These are phyloP conservation scores for Lithobates pipiens DNA, from an alignment of 2,797 vertebrate species.

Conservation along the genomic window DNA sequence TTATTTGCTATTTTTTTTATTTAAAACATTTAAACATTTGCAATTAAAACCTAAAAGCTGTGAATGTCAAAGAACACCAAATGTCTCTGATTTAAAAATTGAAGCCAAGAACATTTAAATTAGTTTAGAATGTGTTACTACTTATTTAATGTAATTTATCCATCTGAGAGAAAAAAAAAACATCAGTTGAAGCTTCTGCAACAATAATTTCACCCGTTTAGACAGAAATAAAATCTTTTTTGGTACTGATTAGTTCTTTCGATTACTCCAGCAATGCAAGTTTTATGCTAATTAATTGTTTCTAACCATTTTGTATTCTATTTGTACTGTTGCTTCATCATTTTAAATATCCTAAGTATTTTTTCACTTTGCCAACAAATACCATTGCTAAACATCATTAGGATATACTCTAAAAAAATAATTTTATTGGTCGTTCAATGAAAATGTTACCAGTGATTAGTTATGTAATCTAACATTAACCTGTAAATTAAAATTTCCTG, in stretches of 20 bases:
- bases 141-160: constrained; percentile 79
- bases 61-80: constrained; percentile 72
- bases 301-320: constrained; percentile 71
- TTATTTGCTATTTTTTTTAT: neutral
- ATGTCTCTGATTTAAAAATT: constrained; percentile 74
- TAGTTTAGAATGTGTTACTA: constrained; percentile 81
- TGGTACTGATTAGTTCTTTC: constrained; percentile 68
- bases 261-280: constrained; percentile 72
- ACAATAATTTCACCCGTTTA: constrained; percentile 76
- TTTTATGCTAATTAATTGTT: constrained; percentile 77
- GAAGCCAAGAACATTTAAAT: constrained; percentile 73
- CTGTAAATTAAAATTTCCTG: constrained; percentile 99
- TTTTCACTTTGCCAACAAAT: constrained; percentile 74
- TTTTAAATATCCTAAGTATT: constrained; percentile 75
- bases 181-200: constrained; percentile 77
- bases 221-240: constrained; percentile 73
- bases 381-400: constrained; percentile 81
- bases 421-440: constrained; percentile 89
- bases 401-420: constrained; percentile 73
- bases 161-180: constrained; percentile 75
- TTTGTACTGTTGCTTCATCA: constrained; percentile 71
- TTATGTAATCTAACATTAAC: constrained; percentile 99
- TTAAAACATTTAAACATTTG: constrained; percentile 78
- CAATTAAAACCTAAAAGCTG: constrained; percentile 77
- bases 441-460: constrained; percentile 98